Conservation (phyloP, 2,888 invertebrate genomes). For the Erannis defoliaria region DNA sequence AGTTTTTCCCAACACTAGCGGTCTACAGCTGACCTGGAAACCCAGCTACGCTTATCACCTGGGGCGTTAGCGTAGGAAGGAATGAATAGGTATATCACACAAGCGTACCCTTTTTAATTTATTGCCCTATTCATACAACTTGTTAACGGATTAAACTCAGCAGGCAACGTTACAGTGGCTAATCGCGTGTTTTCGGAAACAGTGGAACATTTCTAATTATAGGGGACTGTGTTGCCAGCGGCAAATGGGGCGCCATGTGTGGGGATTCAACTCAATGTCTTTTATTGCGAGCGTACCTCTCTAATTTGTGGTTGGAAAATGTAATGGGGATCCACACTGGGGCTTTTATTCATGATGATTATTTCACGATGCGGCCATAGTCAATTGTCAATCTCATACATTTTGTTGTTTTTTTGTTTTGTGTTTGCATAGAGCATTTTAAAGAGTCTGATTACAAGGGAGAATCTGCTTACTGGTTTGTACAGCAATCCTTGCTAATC, state of each 20-base stretch:
- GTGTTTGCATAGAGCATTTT: too few species aligned
- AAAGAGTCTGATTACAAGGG: too few species aligned
- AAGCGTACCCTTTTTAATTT: slow-evolving; percentile 47
- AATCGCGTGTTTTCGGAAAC: slow-evolving; percentile 34
- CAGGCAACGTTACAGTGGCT: slow-evolving; percentile 18
- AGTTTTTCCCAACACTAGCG: slow-evolving; percentile 17
- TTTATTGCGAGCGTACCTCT: slow-evolving; percentile 6
- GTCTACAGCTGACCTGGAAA: slow-evolving; percentile 38
- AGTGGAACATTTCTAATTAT: slow-evolving; percentile 31
- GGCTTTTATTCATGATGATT: not conserved
- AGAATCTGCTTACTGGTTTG: too few species aligned
- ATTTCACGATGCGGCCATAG: too few species aligned
- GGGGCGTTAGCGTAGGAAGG: slow-evolving; percentile 14
- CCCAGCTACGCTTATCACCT: slow-evolving; percentile 45
- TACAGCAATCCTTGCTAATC: too few species aligned
- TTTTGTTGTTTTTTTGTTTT: too few species aligned
- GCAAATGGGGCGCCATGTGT: slow-evolving; percentile 22
- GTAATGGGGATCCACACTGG: not conserved
- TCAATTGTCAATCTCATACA: too few species aligned
- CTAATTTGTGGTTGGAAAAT: slow-evolving; percentile 8
- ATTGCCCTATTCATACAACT: slow-evolving; percentile 38
- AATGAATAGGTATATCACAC: not conserved
- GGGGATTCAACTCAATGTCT: slow-evolving; percentile 20
- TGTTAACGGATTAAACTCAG: slow-evolving; percentile 17
- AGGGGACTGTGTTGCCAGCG: slow-evolving; percentile 25